Evolutionary conservation across 2,888 invertebrate species (phyloP), one percentile per base, ranked within the genome.

Genomic region (Campoletis raptor): DNA sequence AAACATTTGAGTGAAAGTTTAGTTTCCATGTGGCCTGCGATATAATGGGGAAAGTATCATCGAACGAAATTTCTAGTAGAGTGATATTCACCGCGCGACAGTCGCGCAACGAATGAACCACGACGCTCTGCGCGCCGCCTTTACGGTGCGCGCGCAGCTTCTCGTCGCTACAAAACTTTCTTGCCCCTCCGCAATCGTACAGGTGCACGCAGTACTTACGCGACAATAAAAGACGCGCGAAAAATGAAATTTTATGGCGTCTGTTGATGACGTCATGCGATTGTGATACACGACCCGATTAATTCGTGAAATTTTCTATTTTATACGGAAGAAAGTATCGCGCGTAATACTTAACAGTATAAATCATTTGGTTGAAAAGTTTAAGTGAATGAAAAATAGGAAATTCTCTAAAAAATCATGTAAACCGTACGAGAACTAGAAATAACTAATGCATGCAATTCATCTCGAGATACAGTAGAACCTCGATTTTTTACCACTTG

Each of bases 81-180:
- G 18, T n/a, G 52, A 52, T 48, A n/a, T 21, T 48, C 30, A n/a
- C 21, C n/a, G n/a, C 36, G 10, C 37, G 52, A 72, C 48, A 36
- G 72, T 54, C 54, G 37, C 18, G 37, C 72, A 37, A 72, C 72
- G 54, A 72, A 36, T 72, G 72, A 54, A 48, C 48, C 72, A 15
- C n/a, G 36, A n/a, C 72, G 30, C n/a, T n/a, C 21, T 7, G 37
- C 4, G 52, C n/a, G 54, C 36, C n/a, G 10, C n/a, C 1, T 12
- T 10, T 8, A n/a, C 10, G 6, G 9, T 48, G 70, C 48, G 70
- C 18, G 6, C 4, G 21, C 12, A 21, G 21, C 12, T 21, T 4
- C 64, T 5, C 40, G 18, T 12, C 37, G 10, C 40, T n/a, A n/a
- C n/a, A n/a, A n/a, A n/a, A 42, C 40, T 61, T 3, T 54, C 54